Percentiles rank a stretch among this genome's conserved stretches.
Evolutionary conservation across 2,797 vertebrate species (phyloP).

Genomic region (Hozukius guyotensis): DNA sequence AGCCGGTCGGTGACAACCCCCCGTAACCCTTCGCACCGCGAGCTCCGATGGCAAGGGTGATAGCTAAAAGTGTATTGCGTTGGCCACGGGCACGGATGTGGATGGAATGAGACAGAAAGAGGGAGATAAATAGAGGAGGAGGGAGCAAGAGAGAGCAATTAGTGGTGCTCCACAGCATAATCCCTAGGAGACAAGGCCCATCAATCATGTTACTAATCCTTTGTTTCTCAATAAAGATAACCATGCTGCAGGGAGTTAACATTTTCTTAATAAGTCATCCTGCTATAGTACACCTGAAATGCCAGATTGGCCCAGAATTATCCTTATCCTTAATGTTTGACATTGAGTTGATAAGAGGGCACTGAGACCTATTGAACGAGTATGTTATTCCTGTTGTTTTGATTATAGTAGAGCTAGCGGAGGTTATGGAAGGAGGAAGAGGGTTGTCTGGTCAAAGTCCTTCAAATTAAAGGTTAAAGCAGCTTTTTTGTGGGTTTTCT

Average conservation of each 20-base stretch:
- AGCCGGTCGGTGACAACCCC: constrained; percentile 43
- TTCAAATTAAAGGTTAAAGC: background rate
- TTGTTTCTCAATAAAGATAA: constrained; percentile 82
- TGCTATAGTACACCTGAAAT: constrained; percentile 67
- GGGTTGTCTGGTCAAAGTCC: background rate
- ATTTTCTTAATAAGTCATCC: constrained; percentile 80
- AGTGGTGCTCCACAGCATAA: constrained; percentile 73
- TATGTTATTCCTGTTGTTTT: constrained; percentile 24
- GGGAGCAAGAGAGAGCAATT: constrained; percentile 73
- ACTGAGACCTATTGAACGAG: constrained; percentile 4
- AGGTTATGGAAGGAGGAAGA: background rate
- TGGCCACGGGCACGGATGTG: constrained; percentile 54
- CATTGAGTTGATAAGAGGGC: constrained; percentile 70
- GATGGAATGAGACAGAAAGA: constrained; percentile 59
- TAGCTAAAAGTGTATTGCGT: constrained; percentile 54
- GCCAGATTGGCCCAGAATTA: constrained; percentile 73
- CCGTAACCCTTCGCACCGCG: constrained; percentile 30
- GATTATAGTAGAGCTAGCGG: background rate
- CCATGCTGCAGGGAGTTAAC: constrained; percentile 77
- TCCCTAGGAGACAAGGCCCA: constrained; percentile 78
- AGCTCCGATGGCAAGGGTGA: constrained; percentile 60
- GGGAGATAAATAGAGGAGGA: constrained; percentile 67
- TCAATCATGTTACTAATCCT: constrained; percentile 80
- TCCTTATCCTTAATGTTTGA: constrained; percentile 73
- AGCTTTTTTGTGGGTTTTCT: background rate